A percentile compares a stretch with the other conserved stretches of the same genome.
Evolutionary conservation across 2,113 vertebrate species (phyloP).

Genomic region (Poeciliopsis occidentalis): DNA sequence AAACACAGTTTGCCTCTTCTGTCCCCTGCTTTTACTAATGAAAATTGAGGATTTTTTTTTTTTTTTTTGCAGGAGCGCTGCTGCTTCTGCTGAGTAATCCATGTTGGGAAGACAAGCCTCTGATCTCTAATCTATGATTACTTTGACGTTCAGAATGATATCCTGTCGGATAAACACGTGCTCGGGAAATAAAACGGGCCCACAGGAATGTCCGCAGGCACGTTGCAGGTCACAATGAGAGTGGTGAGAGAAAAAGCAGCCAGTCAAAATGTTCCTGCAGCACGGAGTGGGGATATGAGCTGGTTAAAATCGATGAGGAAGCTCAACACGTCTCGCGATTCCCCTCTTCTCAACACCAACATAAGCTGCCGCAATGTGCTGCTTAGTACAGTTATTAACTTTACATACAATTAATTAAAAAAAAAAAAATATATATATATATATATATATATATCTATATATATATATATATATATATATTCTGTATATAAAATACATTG

Average conservation of each 20-base stretch:
- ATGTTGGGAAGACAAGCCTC: slow-evolving; percentile 52
- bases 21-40: slow-evolving; percentile 69
- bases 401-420: not conserved
- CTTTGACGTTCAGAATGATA: slow-evolving; percentile 33
- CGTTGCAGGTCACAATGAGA: not conserved
- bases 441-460: too few species aligned
- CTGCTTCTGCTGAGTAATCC: slow-evolving; percentile 54
- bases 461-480: too few species aligned
- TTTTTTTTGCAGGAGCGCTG: slow-evolving; percentile 26
- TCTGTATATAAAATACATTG: too few species aligned
- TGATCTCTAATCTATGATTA: slow-evolving; percentile 49
- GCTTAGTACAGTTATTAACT: not conserved
- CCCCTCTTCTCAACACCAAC: not conserved
- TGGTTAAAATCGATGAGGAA: not conserved
- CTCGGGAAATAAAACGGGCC: slow-evolving; percentile 35
- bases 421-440: too few species aligned
- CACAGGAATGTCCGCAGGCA: slow-evolving; percentile 12
- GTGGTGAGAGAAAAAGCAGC: not conserved
- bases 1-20: slow-evolving; percentile 62
- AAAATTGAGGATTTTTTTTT: slow-evolving; percentile 51
- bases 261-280: not conserved
- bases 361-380: too few species aligned
- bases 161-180: slow-evolving; percentile 37
- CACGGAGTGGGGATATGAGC: not conserved
- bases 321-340: too few species aligned